These are phyloP conservation scores for Aurelia sp. DNA, from an alignment of 30 jellyfish, hydroid and myxozoan species.

Conservation along the genomic window DNA sequence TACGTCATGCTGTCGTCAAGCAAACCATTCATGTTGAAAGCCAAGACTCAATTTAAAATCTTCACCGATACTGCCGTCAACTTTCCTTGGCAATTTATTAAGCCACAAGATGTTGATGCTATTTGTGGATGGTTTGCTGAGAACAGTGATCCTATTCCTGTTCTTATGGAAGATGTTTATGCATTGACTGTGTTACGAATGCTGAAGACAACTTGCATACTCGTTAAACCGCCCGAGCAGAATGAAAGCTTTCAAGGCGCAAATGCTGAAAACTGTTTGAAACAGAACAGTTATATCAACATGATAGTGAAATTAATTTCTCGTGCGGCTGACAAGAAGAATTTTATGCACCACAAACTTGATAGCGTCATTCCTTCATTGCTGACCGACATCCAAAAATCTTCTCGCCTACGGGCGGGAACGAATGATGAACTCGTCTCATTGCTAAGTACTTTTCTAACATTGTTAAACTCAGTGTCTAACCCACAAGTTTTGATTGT, in stretches of 20 bases:
- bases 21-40: slow-evolving; percentile 32
- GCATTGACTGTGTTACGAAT: slow-evolving; percentile 6
- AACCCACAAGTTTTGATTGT: slow-evolving; percentile 36
- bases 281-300: slow-evolving; percentile 58
- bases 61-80: slow-evolving; percentile 18
- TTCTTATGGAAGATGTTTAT: slow-evolving; percentile 44
- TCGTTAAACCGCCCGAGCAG: not conserved
- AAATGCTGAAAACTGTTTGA: not conserved
- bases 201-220: slow-evolving; percentile 45
- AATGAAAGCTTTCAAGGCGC: slow-evolving; percentile 3
- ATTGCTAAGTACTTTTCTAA: slow-evolving; percentile 20
- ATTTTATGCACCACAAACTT: not conserved
- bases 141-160: slow-evolving; percentile 62
- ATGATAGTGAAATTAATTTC: slow-evolving; percentile 10
- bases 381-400: slow-evolving; percentile 25
- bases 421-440: slow-evolving; percentile 25
- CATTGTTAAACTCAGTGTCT: slow-evolving; percentile 53
- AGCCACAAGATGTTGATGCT: slow-evolving; percentile 42
- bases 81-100: slow-evolving; percentile 53
- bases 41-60: slow-evolving; percentile 14
- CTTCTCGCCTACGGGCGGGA: not conserved
- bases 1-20: slow-evolving; percentile 63
- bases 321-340: slow-evolving; percentile 21
- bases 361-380: slow-evolving; percentile 1
- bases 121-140: slow-evolving; percentile 77